These are phyloP conservation scores for Indicator indicator DNA, from an alignment of 2,113 vertebrate species.

Conservation along the genomic window DNA sequence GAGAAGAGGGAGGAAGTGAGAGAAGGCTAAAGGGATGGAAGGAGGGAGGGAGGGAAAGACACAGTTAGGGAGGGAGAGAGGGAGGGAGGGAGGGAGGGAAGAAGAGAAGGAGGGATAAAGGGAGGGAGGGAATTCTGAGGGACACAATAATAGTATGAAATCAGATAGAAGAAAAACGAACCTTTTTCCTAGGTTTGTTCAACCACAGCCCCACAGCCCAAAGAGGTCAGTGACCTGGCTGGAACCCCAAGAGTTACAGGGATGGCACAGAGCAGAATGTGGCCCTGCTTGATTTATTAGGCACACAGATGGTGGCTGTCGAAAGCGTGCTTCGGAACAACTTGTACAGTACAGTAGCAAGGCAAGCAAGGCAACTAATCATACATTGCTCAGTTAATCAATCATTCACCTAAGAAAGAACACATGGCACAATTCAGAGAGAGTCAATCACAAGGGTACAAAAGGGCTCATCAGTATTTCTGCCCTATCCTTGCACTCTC, in stretches of 20 bases:
- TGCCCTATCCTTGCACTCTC: neutral
- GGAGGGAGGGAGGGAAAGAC: neutral
- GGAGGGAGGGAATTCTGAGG: neutral
- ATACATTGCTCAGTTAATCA: slow-evolving; percentile 28
- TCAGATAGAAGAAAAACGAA: neutral
- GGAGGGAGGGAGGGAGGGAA: neutral
- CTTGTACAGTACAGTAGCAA: neutral
- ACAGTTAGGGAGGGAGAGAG: neutral
- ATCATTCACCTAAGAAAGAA: slow-evolving; percentile 25
- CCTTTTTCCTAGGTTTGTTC: neutral
- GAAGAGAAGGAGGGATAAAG: neutral
- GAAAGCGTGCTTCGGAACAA: neutral
- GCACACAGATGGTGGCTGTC: neutral
- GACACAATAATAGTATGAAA: neutral
- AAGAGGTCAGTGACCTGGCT: neutral
- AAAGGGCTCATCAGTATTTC: neutral
- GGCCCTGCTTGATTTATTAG: neutral
- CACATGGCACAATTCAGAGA: slow-evolving; percentile 39
- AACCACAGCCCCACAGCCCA: neutral
- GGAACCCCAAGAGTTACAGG: neutral
- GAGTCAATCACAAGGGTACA: neutral
- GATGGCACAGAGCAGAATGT: neutral
- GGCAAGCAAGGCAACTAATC: slow-evolving; percentile 13
- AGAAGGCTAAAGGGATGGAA: no score
- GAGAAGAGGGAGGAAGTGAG: no score